Percentiles rank a stretch among this genome's conserved stretches.
phyloP scores from a whole-genome alignment of 2,888 invertebrate species.

The Serrognathus titanus region DNA sequence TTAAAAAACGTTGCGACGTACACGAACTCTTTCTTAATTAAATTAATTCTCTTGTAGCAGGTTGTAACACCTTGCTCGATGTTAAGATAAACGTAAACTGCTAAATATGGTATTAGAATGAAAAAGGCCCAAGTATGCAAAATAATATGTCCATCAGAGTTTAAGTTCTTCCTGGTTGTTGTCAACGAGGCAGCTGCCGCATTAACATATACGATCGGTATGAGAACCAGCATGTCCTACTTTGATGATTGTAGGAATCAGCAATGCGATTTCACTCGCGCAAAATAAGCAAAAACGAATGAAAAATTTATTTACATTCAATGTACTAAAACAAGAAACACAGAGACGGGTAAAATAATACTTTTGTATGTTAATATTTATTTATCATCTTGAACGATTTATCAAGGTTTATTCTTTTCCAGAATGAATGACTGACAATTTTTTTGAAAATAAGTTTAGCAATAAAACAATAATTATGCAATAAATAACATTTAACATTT shows the following conservation, averaged over 20 bases:
- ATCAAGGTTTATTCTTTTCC: background rate
- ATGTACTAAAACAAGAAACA: too few species aligned
- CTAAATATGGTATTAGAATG: slow-evolving; percentile 13
- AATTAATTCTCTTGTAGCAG: too few species aligned
- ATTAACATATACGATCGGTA: slow-evolving; percentile 14
- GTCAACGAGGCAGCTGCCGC: slow-evolving; percentile 13
- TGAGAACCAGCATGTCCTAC: slow-evolving; percentile 3
- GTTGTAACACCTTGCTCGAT: slow-evolving; percentile 14
- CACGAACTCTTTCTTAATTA: too few species aligned
- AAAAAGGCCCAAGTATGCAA: slow-evolving; percentile 13
- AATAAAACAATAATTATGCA: too few species aligned
- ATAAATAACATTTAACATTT: too few species aligned
- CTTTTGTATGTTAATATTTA: background rate
- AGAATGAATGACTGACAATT: background rate
- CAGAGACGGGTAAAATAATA: background rate
- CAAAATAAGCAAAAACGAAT: too few species aligned
- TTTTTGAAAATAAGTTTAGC: too few species aligned
- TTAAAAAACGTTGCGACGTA: too few species aligned
- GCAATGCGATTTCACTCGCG: too few species aligned
- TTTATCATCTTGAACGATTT: background rate
- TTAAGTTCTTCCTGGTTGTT: slow-evolving; percentile 10
- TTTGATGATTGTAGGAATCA: too few species aligned
- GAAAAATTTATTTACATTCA: too few species aligned
- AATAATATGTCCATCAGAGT: slow-evolving; percentile 13
- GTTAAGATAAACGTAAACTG: slow-evolving; percentile 2